These are phyloP conservation scores for Crenichthys baileyi DNA, from an alignment of 2,797 vertebrate genomes.

Conservation along the genomic window DNA sequence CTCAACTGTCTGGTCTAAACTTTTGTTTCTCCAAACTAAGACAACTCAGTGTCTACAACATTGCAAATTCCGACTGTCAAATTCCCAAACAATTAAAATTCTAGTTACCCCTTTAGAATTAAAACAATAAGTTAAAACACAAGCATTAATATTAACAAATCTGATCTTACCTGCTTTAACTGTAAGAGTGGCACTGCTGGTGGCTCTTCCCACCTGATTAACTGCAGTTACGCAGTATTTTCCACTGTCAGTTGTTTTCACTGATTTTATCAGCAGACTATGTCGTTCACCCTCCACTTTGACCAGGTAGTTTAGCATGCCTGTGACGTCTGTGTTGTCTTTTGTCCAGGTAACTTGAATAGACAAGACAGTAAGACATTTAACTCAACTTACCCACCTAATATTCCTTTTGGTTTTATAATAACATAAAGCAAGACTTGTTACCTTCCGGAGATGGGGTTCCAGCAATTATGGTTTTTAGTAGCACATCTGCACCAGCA, in stretches of 20 bases:
- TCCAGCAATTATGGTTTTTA: constrained; percentile 92
- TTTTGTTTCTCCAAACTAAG: not conserved
- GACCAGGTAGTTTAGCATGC: constrained; percentile 78
- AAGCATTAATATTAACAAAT: not conserved
- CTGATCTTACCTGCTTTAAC: constrained; percentile 88
- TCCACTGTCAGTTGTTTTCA: constrained; percentile 84
- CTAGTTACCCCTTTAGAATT: not conserved
- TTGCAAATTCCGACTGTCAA: not conserved
- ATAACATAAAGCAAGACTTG: not conserved
- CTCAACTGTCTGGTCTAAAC: too few species aligned
- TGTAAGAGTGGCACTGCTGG: constrained; percentile 85
- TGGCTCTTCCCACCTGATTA: constrained; percentile 88
- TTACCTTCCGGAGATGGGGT: constrained; percentile 92
- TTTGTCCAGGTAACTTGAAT: constrained; percentile 89
- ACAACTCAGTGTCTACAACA: not conserved
- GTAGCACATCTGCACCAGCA: constrained; percentile 86
- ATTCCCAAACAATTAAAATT: not conserved
- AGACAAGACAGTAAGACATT: constrained; percentile 17
- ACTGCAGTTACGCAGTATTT: constrained; percentile 88
- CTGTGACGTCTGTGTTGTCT: constrained; percentile 79
- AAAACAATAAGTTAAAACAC: not conserved
- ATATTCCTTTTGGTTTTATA: not conserved
- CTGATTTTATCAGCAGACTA: constrained; percentile 88
- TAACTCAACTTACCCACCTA: not conserved
- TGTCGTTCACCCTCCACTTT: constrained; percentile 94